phyloP scores from a whole-genome alignment of 2,888 invertebrate species.

The Agonopterix arenella region DNA sequence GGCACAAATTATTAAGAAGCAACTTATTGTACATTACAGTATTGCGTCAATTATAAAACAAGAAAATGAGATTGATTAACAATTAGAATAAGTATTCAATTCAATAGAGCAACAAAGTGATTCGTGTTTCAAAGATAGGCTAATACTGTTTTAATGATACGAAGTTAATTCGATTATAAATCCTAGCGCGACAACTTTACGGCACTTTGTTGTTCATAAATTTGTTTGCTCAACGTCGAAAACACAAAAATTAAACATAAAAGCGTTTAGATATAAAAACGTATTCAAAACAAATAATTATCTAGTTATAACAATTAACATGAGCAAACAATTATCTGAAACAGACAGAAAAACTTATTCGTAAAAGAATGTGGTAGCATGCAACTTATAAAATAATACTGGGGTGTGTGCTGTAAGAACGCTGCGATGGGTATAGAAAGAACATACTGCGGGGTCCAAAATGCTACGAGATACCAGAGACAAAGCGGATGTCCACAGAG shows the following conservation, averaged over 20 bases:
- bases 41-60: slow-evolving; percentile 25
- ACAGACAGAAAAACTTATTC: slow-evolving; percentile 37
- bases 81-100: slow-evolving; percentile 7
- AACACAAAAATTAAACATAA: slow-evolving; percentile 8
- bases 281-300: neutral
- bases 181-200: neutral
- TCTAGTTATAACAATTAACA: slow-evolving; percentile 2
- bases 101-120: slow-evolving; percentile 4
- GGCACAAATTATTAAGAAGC: neutral
- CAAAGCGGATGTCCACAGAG: slow-evolving; percentile 62
- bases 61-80: slow-evolving; percentile 12
- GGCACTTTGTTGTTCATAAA: slow-evolving; percentile 46
- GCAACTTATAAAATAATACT: slow-evolving; percentile 52
- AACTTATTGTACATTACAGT: slow-evolving; percentile 9
- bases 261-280: neutral
- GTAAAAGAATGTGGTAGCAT: slow-evolving; percentile 49
- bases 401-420: slow-evolving; percentile 56
- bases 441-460: slow-evolving; percentile 62
- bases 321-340: slow-evolving; percentile 22
- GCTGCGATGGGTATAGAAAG: slow-evolving; percentile 52
- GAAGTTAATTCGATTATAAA: neutral
- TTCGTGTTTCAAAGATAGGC: neutral
- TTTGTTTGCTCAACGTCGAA: slow-evolving; percentile 31
- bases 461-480: slow-evolving; percentile 63
- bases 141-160: neutral